Base-by-base conservation (phyloP, 2,797 vertebrate genomes). In the Spondyliosoma cantharus region DNA sequence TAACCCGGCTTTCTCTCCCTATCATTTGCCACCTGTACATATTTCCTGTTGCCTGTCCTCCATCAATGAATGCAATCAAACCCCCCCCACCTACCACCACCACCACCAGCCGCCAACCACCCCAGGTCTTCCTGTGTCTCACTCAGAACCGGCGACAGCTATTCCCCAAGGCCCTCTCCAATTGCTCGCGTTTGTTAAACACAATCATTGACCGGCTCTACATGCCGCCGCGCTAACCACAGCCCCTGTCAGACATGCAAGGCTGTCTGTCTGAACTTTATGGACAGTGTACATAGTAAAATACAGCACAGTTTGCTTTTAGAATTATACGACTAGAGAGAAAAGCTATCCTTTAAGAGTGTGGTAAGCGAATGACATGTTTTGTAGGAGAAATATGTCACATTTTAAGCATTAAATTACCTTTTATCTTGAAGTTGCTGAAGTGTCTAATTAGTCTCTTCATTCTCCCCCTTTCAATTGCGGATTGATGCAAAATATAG, bases 131-230 rank as follows among this genome's bases (percentile, higher is more conserved):
- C 45, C 56, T 19, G 54, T 27, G 54, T 76, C 76, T 90, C 80
- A 71, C 74, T 84, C 79, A 32, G 54, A 85, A 56, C 62, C 25
- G 78, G 53, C n/a, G 64, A 70, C 80, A 74, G 77, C 58, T 70
- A 52, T 73, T 84, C 84, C 86, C 81, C 42, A 1, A 68, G 86
- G 86, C 19, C 65, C 46, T 82, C 86, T 89, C 84, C 82, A 57
- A 45, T 88, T 85, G 78, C 91, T 82, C 16, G 45, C 78, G 54
- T 90, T 91, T 90, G 92, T 84, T 89, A 77, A 91, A 89, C 77
- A 85, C 76, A 84, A 86, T 86, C 78, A 43, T 20, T 2, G 72
- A 54, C 70, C 48, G 69, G 74, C 75, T 74, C 56, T 15, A 43
- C 50, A 67, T 71, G 22, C 29, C 81, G 67, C 42, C 66, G 71